Conservation (phyloP, 2,888 invertebrate genomes). For the Hirudinaria manillensis region DNA sequence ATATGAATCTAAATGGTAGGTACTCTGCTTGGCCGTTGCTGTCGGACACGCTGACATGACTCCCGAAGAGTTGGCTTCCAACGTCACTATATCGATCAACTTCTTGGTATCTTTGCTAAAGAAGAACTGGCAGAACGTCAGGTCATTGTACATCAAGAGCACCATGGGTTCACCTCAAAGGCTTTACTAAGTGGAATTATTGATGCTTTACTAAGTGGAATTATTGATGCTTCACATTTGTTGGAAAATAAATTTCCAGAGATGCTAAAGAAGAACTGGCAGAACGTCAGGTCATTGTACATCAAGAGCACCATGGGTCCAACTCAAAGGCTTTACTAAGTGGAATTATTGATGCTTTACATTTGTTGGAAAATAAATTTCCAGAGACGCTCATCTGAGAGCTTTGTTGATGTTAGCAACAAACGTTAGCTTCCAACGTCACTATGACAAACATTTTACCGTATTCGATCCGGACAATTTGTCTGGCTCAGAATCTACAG, state of each 20-base stretch:
- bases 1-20: conserved; percentile 51
- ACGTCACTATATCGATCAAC: conserved; percentile 92
- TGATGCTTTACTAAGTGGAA: too few relatives aligned
- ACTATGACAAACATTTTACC: too few relatives aligned
- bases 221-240: too few relatives aligned
- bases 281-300: conserved; percentile 81
- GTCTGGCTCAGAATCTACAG: too few relatives aligned
- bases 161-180: conserved; percentile 97
- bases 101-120: conserved; percentile 97
- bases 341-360: not conserved
- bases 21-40: conserved; percentile 92
- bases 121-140: conserved; percentile 99
- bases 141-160: conserved; percentile 91
- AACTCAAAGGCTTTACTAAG: conserved; percentile 67
- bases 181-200: conserved; percentile 37
- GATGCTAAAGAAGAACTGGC: too few relatives aligned
- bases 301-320: conserved; percentile 99
- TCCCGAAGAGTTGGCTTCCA: conserved; percentile 89
- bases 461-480: too few relatives aligned
- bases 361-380: not conserved
- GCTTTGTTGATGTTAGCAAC: not conserved
- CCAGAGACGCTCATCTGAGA: too few relatives aligned
- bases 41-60: conserved; percentile 95
- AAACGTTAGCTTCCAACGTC: too few relatives aligned
- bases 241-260: conserved; percentile 6